phyloP scores from a whole-genome alignment of 2,797 vertebrate species.

The Galago senegalensis region DNA sequence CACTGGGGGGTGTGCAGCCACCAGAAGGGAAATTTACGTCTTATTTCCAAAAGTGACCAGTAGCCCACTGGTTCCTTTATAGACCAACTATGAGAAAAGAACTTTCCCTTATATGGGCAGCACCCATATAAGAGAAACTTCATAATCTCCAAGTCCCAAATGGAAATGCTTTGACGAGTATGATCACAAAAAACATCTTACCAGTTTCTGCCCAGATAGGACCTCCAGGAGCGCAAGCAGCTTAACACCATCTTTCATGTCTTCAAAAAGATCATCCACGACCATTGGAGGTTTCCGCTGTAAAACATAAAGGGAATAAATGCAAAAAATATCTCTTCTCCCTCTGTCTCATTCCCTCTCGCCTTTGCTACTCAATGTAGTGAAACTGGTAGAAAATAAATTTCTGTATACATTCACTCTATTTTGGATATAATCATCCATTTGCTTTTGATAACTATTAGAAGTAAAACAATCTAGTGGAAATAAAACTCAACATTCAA shows the following conservation, averaged over 20 bases:
- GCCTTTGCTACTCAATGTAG: not conserved
- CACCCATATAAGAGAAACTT: not conserved
- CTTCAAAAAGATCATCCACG: constrained; percentile 97
- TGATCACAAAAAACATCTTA: constrained; percentile 87
- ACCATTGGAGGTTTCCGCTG: constrained; percentile 95
- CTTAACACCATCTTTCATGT: constrained; percentile 98
- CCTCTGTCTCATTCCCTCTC: not conserved
- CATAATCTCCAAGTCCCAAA: not conserved
- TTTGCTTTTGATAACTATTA: not conserved
- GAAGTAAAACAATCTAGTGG: not conserved
- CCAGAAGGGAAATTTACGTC: not conserved
- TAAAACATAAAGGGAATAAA: constrained; percentile 58
- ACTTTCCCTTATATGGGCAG: not conserved
- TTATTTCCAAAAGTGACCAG: not conserved
- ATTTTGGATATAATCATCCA: not conserved
- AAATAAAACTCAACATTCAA: constrained; percentile 6
- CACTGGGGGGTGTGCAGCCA: not conserved
- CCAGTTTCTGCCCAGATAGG: constrained; percentile 97
- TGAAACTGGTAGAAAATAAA: not conserved
- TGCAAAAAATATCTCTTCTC: not conserved
- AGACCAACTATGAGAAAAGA: not conserved
- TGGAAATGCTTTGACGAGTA: not conserved
- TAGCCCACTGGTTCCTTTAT: not conserved
- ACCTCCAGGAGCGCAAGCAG: constrained; percentile 97
- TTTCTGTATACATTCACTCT: not conserved